phyloP scores from a whole-genome alignment of 1,140 invertebrate species.

The Portunus trituberculatus region DNA sequence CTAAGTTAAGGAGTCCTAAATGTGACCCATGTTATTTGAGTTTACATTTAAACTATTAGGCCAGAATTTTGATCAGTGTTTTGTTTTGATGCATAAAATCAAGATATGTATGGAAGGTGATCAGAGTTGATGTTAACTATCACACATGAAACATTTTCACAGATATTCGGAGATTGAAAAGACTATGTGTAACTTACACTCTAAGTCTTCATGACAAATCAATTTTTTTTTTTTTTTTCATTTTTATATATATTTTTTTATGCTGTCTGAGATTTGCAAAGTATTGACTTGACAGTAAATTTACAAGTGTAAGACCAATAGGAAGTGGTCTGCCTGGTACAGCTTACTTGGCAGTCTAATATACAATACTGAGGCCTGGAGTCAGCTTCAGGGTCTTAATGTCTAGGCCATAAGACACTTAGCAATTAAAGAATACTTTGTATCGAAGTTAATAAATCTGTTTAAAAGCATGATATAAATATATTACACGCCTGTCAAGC shows the following conservation, averaged over 20 bases:
- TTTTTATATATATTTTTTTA: background rate
- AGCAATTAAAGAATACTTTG: slow-evolving; percentile 64
- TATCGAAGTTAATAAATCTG: slow-evolving; percentile 62
- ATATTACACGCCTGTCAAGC: slow-evolving; percentile 71
- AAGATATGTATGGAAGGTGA: slow-evolving; percentile 13
- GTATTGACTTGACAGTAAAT: slow-evolving; percentile 43
- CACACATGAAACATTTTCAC: slow-evolving; percentile 12
- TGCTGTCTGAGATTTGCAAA: slow-evolving; percentile 1
- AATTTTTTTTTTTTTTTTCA: background rate
- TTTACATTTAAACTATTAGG: slow-evolving; percentile 32
- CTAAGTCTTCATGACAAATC: slow-evolving; percentile 23
- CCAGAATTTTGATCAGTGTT: slow-evolving; percentile 44
- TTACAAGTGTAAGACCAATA: slow-evolving; percentile 31
- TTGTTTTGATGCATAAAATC: slow-evolving; percentile 47
- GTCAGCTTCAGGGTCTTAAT: slow-evolving; percentile 63
- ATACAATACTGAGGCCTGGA: slow-evolving; percentile 45
- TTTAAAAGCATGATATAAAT: slow-evolving; percentile 69
- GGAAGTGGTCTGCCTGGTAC: slow-evolving; percentile 48
- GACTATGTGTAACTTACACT: slow-evolving; percentile 12
- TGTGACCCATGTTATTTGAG: background rate
- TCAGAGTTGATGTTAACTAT: background rate
- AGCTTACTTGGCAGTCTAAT: slow-evolving; percentile 46
- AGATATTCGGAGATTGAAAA: background rate
- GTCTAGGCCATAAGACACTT: slow-evolving; percentile 67
- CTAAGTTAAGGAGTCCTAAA: slow-evolving; percentile 17